Conservation (phyloP, 2,888 invertebrate species). For the Acanthoscelides obtectus region DNA sequence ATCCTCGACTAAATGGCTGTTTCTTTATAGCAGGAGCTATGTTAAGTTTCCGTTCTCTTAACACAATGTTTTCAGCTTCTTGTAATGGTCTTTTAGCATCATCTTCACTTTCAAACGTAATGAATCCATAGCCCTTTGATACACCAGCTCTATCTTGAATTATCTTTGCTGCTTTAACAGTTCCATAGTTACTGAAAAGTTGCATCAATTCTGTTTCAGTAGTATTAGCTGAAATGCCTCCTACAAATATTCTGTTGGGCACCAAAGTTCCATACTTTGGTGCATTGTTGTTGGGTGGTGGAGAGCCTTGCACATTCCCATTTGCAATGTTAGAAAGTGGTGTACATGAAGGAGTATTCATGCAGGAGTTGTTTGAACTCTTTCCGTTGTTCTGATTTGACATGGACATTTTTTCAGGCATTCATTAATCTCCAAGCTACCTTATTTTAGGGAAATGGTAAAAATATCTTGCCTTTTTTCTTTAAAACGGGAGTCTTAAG, state of each 20-base stretch:
- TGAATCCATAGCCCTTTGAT: constrained; percentile 87
- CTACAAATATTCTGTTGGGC: constrained; percentile 93
- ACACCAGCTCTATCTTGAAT: constrained; percentile 93
- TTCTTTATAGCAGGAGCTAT: constrained; percentile 85
- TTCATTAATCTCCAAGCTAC: constrained; percentile 24
- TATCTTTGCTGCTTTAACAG: constrained; percentile 89
- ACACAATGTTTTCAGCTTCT: constrained; percentile 71
- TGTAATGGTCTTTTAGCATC: constrained; percentile 72
- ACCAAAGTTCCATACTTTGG: constrained; percentile 70
- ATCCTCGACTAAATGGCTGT: constrained; percentile 51
- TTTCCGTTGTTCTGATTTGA: constrained; percentile 36
- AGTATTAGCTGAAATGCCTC: constrained; percentile 90
- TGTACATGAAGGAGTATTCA: constrained; percentile 44
- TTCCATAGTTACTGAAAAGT: constrained; percentile 86
- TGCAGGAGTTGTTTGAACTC: constrained; percentile 39
- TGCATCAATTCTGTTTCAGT: constrained; percentile 89
- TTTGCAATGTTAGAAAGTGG: constrained; percentile 38
- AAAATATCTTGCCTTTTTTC: constrained; percentile 21
- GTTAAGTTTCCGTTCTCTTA: constrained; percentile 76
- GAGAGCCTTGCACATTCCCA: constrained; percentile 39
- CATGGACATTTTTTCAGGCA: constrained; percentile 25
- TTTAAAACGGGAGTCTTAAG: constrained; percentile 24
- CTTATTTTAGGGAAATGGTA: constrained; percentile 8
- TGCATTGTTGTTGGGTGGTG: constrained; percentile 47
- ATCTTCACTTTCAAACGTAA: constrained; percentile 82